A percentile compares a stretch with the other conserved stretches of the same genome.
Evolutionary conservation across 2,888 invertebrate genomes (phyloP).

Genomic region (Helicoverpa assulta): DNA sequence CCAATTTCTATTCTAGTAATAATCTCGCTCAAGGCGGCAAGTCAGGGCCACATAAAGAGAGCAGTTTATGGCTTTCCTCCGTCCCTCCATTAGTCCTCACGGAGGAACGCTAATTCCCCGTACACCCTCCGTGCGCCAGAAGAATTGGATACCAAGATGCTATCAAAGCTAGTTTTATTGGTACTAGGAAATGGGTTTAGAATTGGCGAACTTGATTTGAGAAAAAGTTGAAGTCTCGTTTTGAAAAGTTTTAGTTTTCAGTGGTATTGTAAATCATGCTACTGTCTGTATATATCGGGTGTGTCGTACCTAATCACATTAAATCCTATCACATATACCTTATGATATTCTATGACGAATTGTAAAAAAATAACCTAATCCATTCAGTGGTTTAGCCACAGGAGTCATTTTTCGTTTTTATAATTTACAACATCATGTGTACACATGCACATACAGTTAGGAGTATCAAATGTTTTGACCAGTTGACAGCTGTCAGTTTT

Average conservation of each 20-base stretch:
- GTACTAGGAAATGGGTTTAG: slow-evolving; percentile 15
- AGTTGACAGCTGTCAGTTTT: too few species aligned
- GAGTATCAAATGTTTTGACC: too few species aligned
- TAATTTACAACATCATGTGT: too few species aligned
- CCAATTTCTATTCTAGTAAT: slow-evolving; percentile 60
- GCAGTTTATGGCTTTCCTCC: slow-evolving; percentile 58
- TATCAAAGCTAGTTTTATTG: slow-evolving; percentile 57
- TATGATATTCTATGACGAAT: too few species aligned
- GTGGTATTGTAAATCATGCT: neutral
- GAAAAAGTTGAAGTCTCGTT: neutral
- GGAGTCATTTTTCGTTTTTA: too few species aligned
- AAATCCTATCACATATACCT: too few species aligned
- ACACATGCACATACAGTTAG: too few species aligned
- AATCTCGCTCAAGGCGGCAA: slow-evolving; percentile 54
- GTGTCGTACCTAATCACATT: too few species aligned
- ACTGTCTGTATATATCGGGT: too few species aligned
- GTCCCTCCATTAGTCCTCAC: slow-evolving; percentile 61
- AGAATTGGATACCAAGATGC: slow-evolving; percentile 55
- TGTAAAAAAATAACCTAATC: too few species aligned
- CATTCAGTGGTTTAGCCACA: too few species aligned
- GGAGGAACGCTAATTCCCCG: slow-evolving; percentile 64
- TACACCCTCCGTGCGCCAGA: slow-evolving; percentile 51
- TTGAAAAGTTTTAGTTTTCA: neutral
- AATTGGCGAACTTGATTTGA: slow-evolving; percentile 7
- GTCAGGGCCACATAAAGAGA: slow-evolving; percentile 60